phyloP scores from a whole-genome alignment of 2,797 vertebrate species.

The Choloepus didactylus region DNA sequence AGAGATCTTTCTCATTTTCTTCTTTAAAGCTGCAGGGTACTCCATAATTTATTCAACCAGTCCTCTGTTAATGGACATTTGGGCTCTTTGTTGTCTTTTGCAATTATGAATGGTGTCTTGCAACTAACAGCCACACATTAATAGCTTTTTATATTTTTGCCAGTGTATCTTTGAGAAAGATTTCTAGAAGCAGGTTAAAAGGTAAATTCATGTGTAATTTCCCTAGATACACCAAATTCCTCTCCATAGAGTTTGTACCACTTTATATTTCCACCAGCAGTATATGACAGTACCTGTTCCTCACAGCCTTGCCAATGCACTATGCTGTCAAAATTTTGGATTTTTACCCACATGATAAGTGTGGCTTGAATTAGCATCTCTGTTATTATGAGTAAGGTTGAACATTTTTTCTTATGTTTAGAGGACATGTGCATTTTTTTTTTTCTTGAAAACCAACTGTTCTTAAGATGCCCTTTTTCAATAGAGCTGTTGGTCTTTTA shows the following conservation, averaged over 20 bases:
- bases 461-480: background rate
- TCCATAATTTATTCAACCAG: background rate
- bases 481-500: background rate
- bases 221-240: background rate
- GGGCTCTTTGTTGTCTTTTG: conserved; percentile 27
- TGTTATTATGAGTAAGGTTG: background rate
- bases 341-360: background rate
- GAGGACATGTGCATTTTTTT: background rate
- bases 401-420: background rate
- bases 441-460: background rate
- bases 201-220: conserved; percentile 10
- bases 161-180: background rate
- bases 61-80: background rate
- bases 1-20: background rate
- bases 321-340: background rate
- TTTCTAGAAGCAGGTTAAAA: conserved; percentile 55
- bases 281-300: background rate
- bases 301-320: background rate
- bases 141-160: conserved; percentile 24
- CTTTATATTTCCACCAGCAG: background rate
- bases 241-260: background rate
- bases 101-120: background rate
- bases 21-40: background rate
- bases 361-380: background rate
- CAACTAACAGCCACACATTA: conserved; percentile 28